Conservation (phyloP, 2,888 invertebrate species). For the Polydesmus complanatus region DNA sequence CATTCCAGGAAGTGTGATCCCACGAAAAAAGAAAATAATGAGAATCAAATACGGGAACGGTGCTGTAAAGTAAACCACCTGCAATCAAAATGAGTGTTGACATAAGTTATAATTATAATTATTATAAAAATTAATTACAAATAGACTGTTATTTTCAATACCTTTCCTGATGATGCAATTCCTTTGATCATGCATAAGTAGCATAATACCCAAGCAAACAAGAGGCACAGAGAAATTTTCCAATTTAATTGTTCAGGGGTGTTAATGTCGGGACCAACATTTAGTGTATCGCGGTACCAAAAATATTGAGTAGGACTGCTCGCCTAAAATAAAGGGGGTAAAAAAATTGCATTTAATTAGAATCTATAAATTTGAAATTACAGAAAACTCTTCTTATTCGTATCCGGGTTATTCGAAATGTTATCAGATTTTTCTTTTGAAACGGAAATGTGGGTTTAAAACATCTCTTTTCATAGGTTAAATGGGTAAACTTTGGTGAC, state of each 20-base stretch:
- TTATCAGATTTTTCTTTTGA: no score
- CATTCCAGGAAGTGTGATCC: slow-evolving; percentile 77
- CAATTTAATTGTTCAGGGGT: slow-evolving; percentile 75
- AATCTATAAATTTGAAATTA: no score
- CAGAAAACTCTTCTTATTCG: no score
- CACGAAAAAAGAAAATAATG: slow-evolving; percentile 89
- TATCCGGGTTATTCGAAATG: no score
- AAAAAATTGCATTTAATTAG: no score
- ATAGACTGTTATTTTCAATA: slow-evolving; percentile 30
- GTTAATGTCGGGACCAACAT: slow-evolving; percentile 77
- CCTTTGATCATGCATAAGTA: slow-evolving; percentile 97
- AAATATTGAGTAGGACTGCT: slow-evolving; percentile 88
- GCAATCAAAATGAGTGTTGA: slow-evolving; percentile 17
- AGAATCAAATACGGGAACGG: slow-evolving; percentile 92
- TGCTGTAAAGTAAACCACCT: slow-evolving; percentile 82
- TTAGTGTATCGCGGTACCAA: slow-evolving; percentile 85
- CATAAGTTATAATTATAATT: not conserved
- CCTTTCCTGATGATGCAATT: slow-evolving; percentile 91
- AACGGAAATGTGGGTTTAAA: no score
- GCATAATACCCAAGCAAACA: slow-evolving; percentile 83
- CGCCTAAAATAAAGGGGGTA: slow-evolving; percentile 46
- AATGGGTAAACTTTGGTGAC: no score
- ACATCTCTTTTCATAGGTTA: no score
- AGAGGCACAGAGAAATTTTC: slow-evolving; percentile 72
- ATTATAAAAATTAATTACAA: not conserved